Base-by-base conservation (phyloP, 2,797 vertebrate species). In the Danionella dracula region DNA sequence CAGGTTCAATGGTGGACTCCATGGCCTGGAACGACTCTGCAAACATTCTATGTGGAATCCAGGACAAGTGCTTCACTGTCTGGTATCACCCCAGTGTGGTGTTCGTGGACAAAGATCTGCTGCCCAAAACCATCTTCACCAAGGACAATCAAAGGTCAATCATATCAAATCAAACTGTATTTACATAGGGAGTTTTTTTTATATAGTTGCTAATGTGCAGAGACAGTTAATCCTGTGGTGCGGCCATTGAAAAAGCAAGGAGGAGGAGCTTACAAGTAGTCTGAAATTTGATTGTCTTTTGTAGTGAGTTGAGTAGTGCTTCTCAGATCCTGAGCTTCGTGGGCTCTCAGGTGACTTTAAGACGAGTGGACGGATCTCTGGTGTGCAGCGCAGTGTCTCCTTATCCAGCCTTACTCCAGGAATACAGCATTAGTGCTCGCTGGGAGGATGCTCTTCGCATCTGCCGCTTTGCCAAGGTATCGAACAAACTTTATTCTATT, bases 391-490 rank as follows among this genome's bases (percentile, higher is more conserved):
- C 66, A 8, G 72, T 95, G 11, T 88, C 92, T 0, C 93, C 93
- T 0, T 96, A 95, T 73, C 89, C 94, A 0, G 84, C 83, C 0
- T 87, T 96, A 42, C 93, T 99, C 31, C 95, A 99, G 1, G 87
- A 89, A 12, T 90, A 95, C 54, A 81, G 87, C 44, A 70, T 79
- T 72, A 66, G 87, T n/a, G 85, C 90, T 3, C 85, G 90, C 35
- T 99, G 96, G 96, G 89, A 94, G 48, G 92, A 98, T 15, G 92
- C 92, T 0, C 77, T 98, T 51, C 84, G 92, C 19, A 86, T 99
- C 54, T 98, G 96, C 69, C 92, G 92, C 42, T 97, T 96, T 17
- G 92, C 94, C 74, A 96, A 98, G 91, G 96, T 97, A n/a, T n/a
- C n/a, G n/a, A n/a, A n/a, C n/a, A n/a, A n/a, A n/a, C n/a, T n/a